Conservation (phyloP, 2,797 vertebrate genomes). For the Cheirogaleus major region DNA sequence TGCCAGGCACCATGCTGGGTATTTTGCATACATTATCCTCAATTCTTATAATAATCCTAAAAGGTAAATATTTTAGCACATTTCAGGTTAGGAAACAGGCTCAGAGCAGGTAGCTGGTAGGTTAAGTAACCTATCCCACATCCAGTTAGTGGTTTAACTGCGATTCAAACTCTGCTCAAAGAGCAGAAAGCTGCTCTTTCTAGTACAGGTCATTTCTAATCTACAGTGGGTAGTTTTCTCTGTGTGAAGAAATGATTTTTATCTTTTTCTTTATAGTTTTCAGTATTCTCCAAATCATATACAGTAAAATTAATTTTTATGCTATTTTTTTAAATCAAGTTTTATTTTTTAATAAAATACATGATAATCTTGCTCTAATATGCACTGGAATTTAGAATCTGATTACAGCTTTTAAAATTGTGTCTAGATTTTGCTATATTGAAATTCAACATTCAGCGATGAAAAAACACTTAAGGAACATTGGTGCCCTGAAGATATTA, state of each 20-base stretch:
- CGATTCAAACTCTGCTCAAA: neutral
- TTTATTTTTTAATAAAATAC: conserved; percentile 45
- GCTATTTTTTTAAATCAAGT: conserved; percentile 13
- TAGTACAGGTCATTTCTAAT: neutral
- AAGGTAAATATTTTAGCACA: conserved; percentile 6
- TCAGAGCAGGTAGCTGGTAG: neutral
- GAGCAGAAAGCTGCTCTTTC: neutral
- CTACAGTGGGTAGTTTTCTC: neutral
- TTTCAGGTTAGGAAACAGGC: neutral
- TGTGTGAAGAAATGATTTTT: neutral
- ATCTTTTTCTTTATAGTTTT: conserved; percentile 39
- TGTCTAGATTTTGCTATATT: conserved; percentile 2
- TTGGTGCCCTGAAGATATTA: neutral
- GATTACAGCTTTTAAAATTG: neutral
- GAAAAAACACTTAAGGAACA: conserved; percentile 26
- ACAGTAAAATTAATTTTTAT: conserved; percentile 29
- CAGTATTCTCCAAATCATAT: conserved; percentile 31
- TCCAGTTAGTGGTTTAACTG: neutral
- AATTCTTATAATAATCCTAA: conserved; percentile 16
- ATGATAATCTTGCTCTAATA: neutral
- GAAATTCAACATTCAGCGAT: conserved; percentile 1
- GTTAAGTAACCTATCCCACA: neutral
- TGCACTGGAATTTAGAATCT: conserved; percentile 14
- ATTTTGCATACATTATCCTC: neutral
- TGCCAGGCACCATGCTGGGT: neutral